Conservation (phyloP, 2,797 vertebrate genomes). For the Tenualosa ilisha region DNA sequence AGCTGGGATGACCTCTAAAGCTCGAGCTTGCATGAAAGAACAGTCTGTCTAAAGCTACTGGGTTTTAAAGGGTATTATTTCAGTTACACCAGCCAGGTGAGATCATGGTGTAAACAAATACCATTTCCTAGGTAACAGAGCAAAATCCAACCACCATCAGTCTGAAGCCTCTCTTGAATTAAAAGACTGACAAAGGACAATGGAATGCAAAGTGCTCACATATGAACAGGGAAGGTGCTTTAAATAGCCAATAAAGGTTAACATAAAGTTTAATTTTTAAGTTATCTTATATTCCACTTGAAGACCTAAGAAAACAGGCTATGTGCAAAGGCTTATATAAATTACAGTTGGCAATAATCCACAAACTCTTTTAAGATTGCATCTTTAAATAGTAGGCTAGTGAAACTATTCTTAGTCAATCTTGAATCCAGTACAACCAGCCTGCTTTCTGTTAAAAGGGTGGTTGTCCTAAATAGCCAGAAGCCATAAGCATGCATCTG, state of each 20-base stretch:
- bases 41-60: constrained; percentile 53
- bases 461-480: not conserved
- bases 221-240: too few species aligned
- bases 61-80: constrained; percentile 61
- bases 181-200: not conserved
- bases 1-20: constrained; percentile 7
- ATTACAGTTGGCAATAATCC: not conserved
- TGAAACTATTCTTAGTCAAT: not conserved
- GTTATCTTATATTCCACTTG: not conserved
- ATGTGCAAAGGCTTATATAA: not conserved
- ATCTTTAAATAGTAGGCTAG: not conserved
- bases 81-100: constrained; percentile 53
- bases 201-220: not conserved
- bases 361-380: too few species aligned
- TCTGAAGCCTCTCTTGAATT: not conserved
- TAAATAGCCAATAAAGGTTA: not conserved
- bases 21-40: constrained; percentile 49
- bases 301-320: not conserved
- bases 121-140: constrained; percentile 63
- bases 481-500: not conserved
- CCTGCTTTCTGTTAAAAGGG: too few species aligned
- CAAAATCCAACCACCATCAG: constrained; percentile 45
- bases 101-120: constrained; percentile 66
- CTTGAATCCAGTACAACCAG: not conserved
- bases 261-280: not conserved